Conservation (phyloP, 37 sponge, comb jelly and placozoan species). For the Haliclona indistincta region DNA sequence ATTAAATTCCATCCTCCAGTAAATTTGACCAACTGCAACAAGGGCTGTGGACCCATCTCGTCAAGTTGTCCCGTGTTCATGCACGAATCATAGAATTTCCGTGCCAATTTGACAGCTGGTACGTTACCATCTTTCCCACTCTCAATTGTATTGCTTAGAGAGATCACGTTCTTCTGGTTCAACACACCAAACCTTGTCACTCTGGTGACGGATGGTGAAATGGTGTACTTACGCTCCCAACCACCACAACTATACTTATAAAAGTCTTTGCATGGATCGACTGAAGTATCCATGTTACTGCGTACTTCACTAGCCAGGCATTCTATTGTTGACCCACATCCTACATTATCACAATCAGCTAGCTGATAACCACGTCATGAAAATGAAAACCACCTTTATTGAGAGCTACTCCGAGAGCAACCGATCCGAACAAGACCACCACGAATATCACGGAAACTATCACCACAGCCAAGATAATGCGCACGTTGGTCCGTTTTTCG, state of each 20-base stretch:
- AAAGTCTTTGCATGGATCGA: conserved; percentile 79
- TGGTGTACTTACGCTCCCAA: conserved; percentile 49
- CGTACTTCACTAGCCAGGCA: conserved; percentile 39
- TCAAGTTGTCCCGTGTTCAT: conserved; percentile 31
- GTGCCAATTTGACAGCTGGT: conserved; percentile 36
- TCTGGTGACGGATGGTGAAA: conserved; percentile 52
- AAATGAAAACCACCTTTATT: no score
- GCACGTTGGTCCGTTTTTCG: no score
- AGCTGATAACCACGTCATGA: no score
- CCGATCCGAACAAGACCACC: no score
- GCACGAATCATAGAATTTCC: conserved; percentile 36
- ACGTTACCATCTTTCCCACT: conserved; percentile 15
- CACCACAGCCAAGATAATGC: no score
- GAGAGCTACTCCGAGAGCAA: no score
- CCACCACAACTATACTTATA: conserved; percentile 80
- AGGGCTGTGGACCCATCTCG: conserved; percentile 17
- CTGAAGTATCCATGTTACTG: conserved; percentile 39
- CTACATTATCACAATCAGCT: no score
- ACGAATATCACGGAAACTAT: no score
- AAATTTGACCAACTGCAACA: conserved; percentile 10
- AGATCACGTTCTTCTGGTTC: conserved; percentile 27
- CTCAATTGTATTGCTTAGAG: conserved; percentile 31
- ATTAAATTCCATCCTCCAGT: conserved; percentile 37
- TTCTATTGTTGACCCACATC: no score
- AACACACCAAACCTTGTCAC: conserved; percentile 11